Percentiles rank a stretch among this genome's conserved stretches.
Evolutionary conservation across 2,888 invertebrate genomes (phyloP).

Genomic region (Nemapogon koenigi): DNA sequence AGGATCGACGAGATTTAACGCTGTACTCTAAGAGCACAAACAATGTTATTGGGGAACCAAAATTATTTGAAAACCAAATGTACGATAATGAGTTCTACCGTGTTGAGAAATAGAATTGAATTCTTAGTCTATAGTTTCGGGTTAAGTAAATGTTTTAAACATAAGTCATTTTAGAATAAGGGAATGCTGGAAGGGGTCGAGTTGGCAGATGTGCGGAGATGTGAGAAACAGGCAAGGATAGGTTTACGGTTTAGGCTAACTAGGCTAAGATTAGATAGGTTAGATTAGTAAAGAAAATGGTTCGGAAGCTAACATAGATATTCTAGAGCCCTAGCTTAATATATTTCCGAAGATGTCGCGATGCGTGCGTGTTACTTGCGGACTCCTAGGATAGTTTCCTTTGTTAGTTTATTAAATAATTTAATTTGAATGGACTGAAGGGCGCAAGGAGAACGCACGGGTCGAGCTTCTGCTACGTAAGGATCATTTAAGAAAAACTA

Average conservation of each 20-base stretch:
- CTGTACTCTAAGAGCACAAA: constrained; percentile 37
- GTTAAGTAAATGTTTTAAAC: constrained; percentile 57
- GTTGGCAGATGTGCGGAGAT: constrained; percentile 39
- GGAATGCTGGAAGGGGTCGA: constrained; percentile 44
- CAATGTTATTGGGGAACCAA: constrained; percentile 40
- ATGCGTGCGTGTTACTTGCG: constrained; percentile 30
- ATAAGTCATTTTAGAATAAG: constrained; percentile 55
- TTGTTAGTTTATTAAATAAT: constrained; percentile 63
- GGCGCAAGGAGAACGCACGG: constrained; percentile 34
- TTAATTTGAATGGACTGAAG: constrained; percentile 63
- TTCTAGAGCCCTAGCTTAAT: constrained; percentile 53
- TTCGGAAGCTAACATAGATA: constrained; percentile 59
- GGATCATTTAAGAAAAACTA: no score
- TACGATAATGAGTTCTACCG: constrained; percentile 41
- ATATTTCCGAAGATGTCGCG: constrained; percentile 33
- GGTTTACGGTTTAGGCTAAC: constrained; percentile 39
- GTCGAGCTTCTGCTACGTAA: constrained; percentile 17
- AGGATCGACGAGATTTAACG: no score
- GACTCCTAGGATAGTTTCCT: constrained; percentile 57
- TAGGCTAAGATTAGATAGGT: constrained; percentile 61
- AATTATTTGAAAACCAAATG: constrained; percentile 45
- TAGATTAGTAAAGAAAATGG: constrained; percentile 56
- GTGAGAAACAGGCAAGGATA: constrained; percentile 39
- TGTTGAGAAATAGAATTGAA: constrained; percentile 49
- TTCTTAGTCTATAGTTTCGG: constrained; percentile 19